Percentiles rank a stretch among this genome's conserved stretches.
Conservation (phyloP, 2,797 vertebrate species). For the Euthynnus affinis region DNA sequence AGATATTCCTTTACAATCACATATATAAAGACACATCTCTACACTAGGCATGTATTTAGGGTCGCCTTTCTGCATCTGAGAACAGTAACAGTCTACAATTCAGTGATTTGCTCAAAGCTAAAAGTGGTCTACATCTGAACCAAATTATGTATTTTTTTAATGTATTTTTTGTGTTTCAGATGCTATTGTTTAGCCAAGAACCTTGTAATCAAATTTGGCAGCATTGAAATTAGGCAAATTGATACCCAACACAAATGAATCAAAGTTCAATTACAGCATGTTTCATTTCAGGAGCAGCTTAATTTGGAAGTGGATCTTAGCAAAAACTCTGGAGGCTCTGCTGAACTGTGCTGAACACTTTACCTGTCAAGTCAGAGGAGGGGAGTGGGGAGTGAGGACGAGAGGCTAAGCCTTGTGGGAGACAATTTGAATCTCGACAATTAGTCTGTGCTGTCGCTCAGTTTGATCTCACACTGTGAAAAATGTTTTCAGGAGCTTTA, state of each 20-base stretch:
- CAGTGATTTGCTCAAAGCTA: not conserved
- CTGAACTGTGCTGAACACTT: slow-evolving; percentile 62
- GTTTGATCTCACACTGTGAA: slow-evolving; percentile 73
- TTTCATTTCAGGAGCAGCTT: slow-evolving; percentile 72
- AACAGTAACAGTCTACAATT: not conserved
- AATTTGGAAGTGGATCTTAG: slow-evolving; percentile 72
- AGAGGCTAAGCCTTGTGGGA: slow-evolving; percentile 68
- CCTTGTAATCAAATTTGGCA: slow-evolving; percentile 72
- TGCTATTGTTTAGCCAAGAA: slow-evolving; percentile 49
- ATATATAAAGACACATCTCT: not conserved
- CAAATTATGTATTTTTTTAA: not conserved
- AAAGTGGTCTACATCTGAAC: not conserved
- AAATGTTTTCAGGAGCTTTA: slow-evolving; percentile 75
- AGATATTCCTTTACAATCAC: not conserved
- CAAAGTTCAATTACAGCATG: slow-evolving; percentile 77
- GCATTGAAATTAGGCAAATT: slow-evolving; percentile 72
- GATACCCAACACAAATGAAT: slow-evolving; percentile 69
- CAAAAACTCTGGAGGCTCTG: slow-evolving; percentile 58
- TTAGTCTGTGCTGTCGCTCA: slow-evolving; percentile 73
- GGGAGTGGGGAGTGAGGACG: not conserved
- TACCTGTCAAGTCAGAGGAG: slow-evolving; percentile 67
- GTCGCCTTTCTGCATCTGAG: not conserved
- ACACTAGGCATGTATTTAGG: not conserved
- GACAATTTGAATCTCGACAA: slow-evolving; percentile 73
- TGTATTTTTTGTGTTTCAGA: slow-evolving; percentile 25